Percentiles rank a stretch among this genome's conserved stretches.
Conservation (phyloP, 2,113 vertebrate genomes). For the Scartelaos histophorus region DNA sequence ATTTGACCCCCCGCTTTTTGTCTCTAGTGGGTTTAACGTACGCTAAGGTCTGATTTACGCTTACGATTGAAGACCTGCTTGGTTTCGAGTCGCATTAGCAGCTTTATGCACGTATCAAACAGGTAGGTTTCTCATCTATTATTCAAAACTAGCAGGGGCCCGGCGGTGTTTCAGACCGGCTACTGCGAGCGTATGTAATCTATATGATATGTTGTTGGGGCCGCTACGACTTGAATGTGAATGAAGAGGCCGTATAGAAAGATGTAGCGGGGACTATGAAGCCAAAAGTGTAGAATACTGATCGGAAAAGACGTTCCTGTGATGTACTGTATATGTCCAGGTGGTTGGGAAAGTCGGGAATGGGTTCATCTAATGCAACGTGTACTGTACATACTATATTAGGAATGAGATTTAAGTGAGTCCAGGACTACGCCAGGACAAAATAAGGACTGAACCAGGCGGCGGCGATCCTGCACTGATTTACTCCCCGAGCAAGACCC, state of each 20-base stretch:
- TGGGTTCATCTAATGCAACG: not conserved
- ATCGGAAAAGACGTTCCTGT: not conserved
- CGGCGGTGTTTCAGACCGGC: not conserved
- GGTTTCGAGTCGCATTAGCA: constrained; percentile 15
- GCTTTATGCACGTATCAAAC: not conserved
- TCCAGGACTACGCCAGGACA: not conserved
- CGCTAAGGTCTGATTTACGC: constrained; percentile 21
- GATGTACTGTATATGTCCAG: not conserved
- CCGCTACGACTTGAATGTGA: not conserved
- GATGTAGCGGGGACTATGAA: not conserved
- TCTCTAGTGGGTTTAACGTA: constrained; percentile 1
- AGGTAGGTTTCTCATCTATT: constrained; percentile 8
- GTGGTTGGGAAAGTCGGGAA: not conserved
- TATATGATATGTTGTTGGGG: not conserved
- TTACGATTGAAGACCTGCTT: not conserved
- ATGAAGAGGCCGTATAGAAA: not conserved
- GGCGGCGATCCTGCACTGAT: too few species aligned
- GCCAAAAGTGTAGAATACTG: not conserved
- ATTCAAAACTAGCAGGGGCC: not conserved
- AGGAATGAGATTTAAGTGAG: not conserved
- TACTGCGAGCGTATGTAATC: not conserved
- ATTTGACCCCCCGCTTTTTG: constrained; percentile 1
- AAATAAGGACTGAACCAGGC: not conserved
- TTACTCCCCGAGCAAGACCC: too few species aligned
- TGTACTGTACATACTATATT: not conserved